Base-by-base conservation (phyloP, 2,888 invertebrate species). In the Amblyjoppa proteus region DNA sequence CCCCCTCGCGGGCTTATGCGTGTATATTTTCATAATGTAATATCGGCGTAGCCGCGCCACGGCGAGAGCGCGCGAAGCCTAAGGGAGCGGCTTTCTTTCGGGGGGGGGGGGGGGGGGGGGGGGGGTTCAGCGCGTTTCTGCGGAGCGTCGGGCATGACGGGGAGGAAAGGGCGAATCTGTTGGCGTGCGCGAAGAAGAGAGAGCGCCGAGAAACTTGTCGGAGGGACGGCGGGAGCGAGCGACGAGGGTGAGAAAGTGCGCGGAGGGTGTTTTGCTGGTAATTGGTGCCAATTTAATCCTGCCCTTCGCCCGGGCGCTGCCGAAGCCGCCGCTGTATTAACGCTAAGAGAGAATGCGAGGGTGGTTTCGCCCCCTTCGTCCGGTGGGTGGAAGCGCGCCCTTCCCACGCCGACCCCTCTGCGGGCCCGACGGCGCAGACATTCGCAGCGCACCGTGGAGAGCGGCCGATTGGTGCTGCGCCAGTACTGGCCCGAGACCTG, bases 251-350 rank as follows among this genome's bases (percentile, higher is more conserved):
- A 94, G 89, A 89, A 89, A 90, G 89, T 90, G 89, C 90, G 91
- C 88, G 89, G 90, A 93, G 93, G 94, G 93, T 93, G 95, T 95
- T 95, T 95, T 95, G 94, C 95, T 95, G 95, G 95, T 95, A 95
- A 95, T 95, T 95, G 95, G 95, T 95, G 95, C 95, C 95, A 95
- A 95, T 95, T 95, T 95, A 95, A 95, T 95, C 95, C 95, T 95
- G 95, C 95, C 95, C 95, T 95, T 95, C 95, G 91, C 92, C 90
- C 90, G 90, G 90, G 91, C 41, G 31, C 56, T 85, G 74, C 64
- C 49, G 56, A 66, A 69, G 78, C 71, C 61, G 81, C 74, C 76
- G 66, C 70, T 90, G 91, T 93, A 92, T 93, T 93, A 93, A 92
- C 92, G 92, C 90, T 89, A 89, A 91, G 91, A 91, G 92, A 88